Percentiles rank a stretch among this genome's conserved stretches.
Evolutionary conservation across 64 coral and sea anemone species (phyloP).

Genomic region (Acropora yongei): DNA sequence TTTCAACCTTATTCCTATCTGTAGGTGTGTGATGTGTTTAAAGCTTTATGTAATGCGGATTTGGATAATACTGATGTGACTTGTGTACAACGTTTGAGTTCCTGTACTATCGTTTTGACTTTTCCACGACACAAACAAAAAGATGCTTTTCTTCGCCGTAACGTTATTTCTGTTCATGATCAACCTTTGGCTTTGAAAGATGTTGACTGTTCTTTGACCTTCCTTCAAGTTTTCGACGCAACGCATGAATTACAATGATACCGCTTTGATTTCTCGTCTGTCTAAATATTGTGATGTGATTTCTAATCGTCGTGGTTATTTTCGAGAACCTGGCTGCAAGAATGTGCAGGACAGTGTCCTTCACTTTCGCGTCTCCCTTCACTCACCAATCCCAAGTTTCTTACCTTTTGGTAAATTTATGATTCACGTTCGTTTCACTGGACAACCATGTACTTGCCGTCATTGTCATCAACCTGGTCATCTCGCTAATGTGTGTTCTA

Average conservation of each 20-base stretch:
- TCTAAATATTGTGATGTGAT: neutral
- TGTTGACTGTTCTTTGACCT: neutral
- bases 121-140: neutral
- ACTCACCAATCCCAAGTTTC: neutral
- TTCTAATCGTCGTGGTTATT: neutral
- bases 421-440: neutral
- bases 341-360: neutral
- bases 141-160: neutral
- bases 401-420: neutral
- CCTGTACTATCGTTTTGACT: neutral
- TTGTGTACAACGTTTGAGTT: neutral
- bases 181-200: neutral
- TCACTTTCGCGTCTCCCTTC: neutral
- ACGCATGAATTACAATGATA: neutral
- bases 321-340: neutral
- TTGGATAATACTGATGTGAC: neutral
- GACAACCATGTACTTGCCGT: neutral
- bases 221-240: neutral
- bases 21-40: neutral
- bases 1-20: neutral
- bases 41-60: neutral
- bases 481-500: neutral
- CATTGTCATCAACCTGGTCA: neutral
- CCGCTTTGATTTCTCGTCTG: neutral
- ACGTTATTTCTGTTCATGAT: neutral